Evolutionary conservation across 2,113 vertebrate genomes (phyloP).

Genomic region (Dipodomys merriami): DNA sequence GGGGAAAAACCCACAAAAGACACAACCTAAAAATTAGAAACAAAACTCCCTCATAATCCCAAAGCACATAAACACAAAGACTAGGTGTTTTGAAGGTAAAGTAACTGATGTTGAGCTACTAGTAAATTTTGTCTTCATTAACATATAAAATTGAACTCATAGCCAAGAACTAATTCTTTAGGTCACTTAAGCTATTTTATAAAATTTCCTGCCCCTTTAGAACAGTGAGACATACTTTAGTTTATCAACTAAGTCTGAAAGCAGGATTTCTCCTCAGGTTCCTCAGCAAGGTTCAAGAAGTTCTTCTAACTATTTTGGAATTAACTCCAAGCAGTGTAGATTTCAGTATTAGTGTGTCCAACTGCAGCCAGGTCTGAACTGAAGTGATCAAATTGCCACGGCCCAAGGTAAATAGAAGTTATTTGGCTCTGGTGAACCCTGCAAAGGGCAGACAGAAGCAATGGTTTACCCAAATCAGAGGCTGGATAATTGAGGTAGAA

Average conservation of each 20-base stretch:
- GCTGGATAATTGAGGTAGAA: neutral
- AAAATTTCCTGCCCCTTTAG: neutral
- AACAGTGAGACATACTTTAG: neutral
- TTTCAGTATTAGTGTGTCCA: neutral
- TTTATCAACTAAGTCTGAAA: slow-evolving; percentile 3
- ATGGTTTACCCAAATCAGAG: neutral
- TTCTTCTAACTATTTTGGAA: neutral
- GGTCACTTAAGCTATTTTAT: slow-evolving; percentile 13
- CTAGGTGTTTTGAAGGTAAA: slow-evolving; percentile 53
- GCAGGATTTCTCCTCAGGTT: neutral
- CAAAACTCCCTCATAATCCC: slow-evolving; percentile 54
- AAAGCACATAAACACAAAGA: slow-evolving; percentile 52
- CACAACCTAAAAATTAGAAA: slow-evolving; percentile 48
- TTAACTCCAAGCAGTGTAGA: neutral
- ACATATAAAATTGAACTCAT: slow-evolving; percentile 13
- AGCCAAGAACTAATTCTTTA: neutral
- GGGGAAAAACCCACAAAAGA: neutral
- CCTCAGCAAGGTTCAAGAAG: neutral
- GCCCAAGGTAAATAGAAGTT: neutral
- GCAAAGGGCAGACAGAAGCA: neutral
- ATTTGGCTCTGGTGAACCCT: neutral
- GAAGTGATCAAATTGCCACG: neutral
- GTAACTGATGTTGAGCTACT: slow-evolving; percentile 36
- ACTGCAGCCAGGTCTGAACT: neutral
- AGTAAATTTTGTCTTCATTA: slow-evolving; percentile 38